Percentiles rank a stretch among this genome's conserved stretches.
These are phyloP conservation scores for Lucilia cuprina DNA, from an alignment of 1,140 invertebrate species.

Conservation along the genomic window DNA sequence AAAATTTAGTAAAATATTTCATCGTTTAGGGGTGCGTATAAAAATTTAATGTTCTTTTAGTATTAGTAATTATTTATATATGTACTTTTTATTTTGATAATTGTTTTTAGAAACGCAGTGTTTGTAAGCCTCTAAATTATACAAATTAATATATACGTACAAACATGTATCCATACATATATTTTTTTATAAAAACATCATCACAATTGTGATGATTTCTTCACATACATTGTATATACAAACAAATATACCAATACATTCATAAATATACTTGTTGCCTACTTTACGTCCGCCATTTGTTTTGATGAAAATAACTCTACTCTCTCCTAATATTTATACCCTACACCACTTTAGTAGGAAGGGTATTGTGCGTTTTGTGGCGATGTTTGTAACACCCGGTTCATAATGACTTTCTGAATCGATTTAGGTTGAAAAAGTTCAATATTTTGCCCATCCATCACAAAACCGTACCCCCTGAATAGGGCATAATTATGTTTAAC, in stretches of 20 bases:
- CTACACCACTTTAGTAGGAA: too few relatives aligned
- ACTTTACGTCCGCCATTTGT: conserved; percentile 30
- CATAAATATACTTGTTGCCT: conserved; percentile 27
- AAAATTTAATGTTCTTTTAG: neutral
- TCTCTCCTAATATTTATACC: conserved; percentile 29
- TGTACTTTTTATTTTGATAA: neutral
- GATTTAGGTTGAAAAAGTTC: too few relatives aligned
- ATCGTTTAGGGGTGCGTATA: conserved; percentile 57
- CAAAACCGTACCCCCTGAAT: too few relatives aligned
- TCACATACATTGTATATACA: neutral
- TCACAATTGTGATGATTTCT: conserved; percentile 23
- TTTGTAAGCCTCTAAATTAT: neutral
- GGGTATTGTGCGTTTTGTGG: too few relatives aligned
- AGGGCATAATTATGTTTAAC: too few relatives aligned
- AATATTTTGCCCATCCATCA: too few relatives aligned
- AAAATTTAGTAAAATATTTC: conserved; percentile 59
- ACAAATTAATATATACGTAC: neutral
- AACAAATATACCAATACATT: neutral
- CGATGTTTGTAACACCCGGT: too few relatives aligned
- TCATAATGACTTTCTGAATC: too few relatives aligned
- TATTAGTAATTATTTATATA: neutral
- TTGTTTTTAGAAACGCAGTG: neutral
- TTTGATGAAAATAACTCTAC: conserved; percentile 27
- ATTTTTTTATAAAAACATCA: conserved; percentile 12
- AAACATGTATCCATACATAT: neutral